Evolutionary conservation across 2,113 vertebrate genomes (phyloP).

Genomic region (Sander vitreus): DNA sequence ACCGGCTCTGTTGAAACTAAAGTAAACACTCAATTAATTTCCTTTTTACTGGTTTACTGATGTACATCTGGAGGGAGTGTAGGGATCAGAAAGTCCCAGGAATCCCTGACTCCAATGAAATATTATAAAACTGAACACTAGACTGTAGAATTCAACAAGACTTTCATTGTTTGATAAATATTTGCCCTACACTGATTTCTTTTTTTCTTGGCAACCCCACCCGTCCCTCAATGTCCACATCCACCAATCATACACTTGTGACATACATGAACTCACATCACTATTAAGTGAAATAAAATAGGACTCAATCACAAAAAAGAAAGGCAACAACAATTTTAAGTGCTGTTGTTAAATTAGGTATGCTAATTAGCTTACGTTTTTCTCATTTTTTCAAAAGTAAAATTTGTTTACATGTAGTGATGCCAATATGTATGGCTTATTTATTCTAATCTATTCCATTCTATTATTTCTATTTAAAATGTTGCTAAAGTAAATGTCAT

Average conservation of each 20-base stretch:
- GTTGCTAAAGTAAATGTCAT: neutral
- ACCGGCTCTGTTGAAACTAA: slow-evolving; percentile 16
- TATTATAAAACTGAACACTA: neutral
- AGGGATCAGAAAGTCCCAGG: neutral
- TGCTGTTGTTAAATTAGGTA: neutral
- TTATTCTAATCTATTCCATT: neutral
- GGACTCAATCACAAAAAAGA: neutral
- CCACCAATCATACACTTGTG: neutral
- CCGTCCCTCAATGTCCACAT: neutral
- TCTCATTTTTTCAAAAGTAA: neutral
- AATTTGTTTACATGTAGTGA: neutral
- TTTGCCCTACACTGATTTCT: neutral
- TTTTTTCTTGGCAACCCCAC: neutral
- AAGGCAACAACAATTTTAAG: neutral
- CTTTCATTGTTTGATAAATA: slow-evolving; percentile 5
- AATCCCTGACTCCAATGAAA: neutral
- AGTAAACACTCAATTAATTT: slow-evolving; percentile 26
- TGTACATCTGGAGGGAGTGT: slow-evolving; percentile 17
- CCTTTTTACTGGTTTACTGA: slow-evolving; percentile 26
- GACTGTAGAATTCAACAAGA: neutral
- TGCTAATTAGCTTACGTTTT: neutral
- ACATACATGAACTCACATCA: neutral
- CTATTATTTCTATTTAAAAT: neutral
- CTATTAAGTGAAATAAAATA: neutral
- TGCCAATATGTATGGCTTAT: neutral